A percentile compares a stretch with the other conserved stretches of the same genome.
Evolutionary conservation across 2,888 invertebrate genomes (phyloP).

Genomic region (Microplitis deprimator): DNA sequence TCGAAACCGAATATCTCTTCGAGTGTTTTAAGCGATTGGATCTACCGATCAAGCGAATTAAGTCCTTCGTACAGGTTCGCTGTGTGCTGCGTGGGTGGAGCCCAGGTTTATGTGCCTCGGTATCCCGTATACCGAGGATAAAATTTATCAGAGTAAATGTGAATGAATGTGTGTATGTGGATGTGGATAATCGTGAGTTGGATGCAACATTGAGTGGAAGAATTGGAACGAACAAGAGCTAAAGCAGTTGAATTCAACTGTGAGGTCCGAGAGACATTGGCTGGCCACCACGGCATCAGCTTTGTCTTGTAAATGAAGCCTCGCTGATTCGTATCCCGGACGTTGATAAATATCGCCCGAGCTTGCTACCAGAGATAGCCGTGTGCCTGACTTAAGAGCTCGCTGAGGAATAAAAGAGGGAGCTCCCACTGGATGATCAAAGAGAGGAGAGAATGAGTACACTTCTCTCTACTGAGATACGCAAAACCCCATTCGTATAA

Average conservation of each 20-base stretch:
- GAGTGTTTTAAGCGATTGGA: constrained; percentile 51
- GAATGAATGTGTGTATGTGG: constrained; percentile 14
- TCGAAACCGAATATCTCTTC: constrained; percentile 62
- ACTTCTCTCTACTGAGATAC: not conserved
- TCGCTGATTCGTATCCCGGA: constrained; percentile 69
- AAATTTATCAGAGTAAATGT: constrained; percentile 9
- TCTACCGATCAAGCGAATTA: constrained; percentile 62
- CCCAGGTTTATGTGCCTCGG: constrained; percentile 23
- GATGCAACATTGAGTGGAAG: not conserved
- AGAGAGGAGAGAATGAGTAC: constrained; percentile 1
- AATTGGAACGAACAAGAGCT: constrained; percentile 30
- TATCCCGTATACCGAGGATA: constrained; percentile 29
- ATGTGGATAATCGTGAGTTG: not conserved
- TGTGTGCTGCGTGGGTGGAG: constrained; percentile 62
- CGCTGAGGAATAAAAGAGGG: constrained; percentile 26
- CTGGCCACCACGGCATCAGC: constrained; percentile 54
- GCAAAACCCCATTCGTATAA: constrained; percentile 28
- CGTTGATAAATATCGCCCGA: constrained; percentile 69
- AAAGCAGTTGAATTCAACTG: constrained; percentile 38
- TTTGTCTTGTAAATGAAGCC: constrained; percentile 72
- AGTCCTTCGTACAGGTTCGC: constrained; percentile 51
- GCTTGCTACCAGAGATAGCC: constrained; percentile 42
- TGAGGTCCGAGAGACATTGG: constrained; percentile 40
- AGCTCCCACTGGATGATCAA: constrained; percentile 18
- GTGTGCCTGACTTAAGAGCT: constrained; percentile 35